These are phyloP conservation scores for Rhodophaea formosa DNA, from an alignment of 2,888 invertebrate genomes.

Conservation along the genomic window DNA sequence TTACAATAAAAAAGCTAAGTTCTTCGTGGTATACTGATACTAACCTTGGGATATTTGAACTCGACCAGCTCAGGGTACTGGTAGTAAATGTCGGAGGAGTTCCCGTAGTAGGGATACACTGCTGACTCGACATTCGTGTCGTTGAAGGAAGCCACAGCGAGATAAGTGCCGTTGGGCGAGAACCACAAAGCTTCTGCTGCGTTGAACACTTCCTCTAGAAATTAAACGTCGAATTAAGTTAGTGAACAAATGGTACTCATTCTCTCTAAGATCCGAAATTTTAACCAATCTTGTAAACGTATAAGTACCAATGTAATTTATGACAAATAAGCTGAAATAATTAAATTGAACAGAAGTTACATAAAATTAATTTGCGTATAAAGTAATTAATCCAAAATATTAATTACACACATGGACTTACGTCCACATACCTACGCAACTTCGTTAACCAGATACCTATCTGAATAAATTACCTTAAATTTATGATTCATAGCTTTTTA, in stretches of 20 bases:
- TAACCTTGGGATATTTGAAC: constrained; percentile 90
- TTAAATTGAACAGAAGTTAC: too few relatives aligned
- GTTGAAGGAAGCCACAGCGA: constrained; percentile 88
- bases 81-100: constrained; percentile 73
- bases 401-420: too few relatives aligned
- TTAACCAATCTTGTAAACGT: too few relatives aligned
- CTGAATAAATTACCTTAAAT: too few relatives aligned
- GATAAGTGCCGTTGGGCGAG: constrained; percentile 84
- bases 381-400: too few relatives aligned
- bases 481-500: too few relatives aligned
- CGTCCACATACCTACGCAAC: too few relatives aligned
- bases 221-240: constrained; percentile 8
- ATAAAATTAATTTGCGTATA: too few relatives aligned
- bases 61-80: constrained; percentile 85
- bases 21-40: constrained; percentile 26
- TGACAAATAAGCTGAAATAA: too few relatives aligned
- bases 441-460: too few relatives aligned
- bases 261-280: too few relatives aligned
- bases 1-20: background rate
- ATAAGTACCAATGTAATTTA: too few relatives aligned
- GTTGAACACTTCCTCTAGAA: constrained; percentile 89
- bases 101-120: constrained; percentile 84
- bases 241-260: background rate
- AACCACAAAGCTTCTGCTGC: constrained; percentile 89
- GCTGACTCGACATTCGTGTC: constrained; percentile 85